Percentiles rank a stretch among this genome's conserved stretches.
These are phyloP conservation scores for Pentalonia nigronervosa DNA, from an alignment of 1,140 invertebrate genomes.

Conservation along the genomic window DNA sequence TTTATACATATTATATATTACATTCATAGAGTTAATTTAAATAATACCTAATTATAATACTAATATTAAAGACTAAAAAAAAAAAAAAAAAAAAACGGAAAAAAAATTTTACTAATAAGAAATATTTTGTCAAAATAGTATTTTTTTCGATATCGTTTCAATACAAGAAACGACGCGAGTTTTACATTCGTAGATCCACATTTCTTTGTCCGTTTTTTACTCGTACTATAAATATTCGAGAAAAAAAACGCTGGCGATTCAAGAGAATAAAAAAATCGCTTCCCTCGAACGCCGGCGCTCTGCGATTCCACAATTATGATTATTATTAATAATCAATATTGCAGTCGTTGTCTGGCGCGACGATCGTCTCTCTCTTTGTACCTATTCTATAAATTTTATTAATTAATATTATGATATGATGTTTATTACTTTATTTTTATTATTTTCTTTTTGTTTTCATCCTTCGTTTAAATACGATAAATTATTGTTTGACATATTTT, in stretches of 20 bases:
- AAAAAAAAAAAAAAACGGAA: not conserved
- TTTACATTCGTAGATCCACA: not conserved
- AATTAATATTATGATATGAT: not conserved
- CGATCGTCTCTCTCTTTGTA: not conserved
- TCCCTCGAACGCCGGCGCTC: not conserved
- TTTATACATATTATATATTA: conserved; percentile 24
- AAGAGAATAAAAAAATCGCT: not conserved
- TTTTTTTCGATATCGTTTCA: not conserved
- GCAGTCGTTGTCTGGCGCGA: too few relatives aligned
- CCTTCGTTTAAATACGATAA: not conserved
- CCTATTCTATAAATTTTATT: not conserved
- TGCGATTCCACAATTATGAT: not conserved
- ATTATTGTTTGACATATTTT: not conserved
- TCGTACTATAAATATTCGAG: not conserved
- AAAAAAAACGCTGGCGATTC: not conserved
- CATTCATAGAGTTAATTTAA: not conserved
- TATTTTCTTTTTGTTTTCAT: not conserved
- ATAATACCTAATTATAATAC: not conserved
- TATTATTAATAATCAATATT: not conserved
- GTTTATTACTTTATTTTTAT: not conserved
- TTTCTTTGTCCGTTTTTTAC: not conserved
- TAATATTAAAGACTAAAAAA: not conserved
- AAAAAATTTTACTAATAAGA: not conserved
- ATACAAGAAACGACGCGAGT: not conserved
- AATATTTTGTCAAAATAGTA: not conserved